A percentile compares a stretch with the other conserved stretches of the same genome.
Conservation (phyloP, 2,888 invertebrate genomes). For the Lithophane semibrunnea region DNA sequence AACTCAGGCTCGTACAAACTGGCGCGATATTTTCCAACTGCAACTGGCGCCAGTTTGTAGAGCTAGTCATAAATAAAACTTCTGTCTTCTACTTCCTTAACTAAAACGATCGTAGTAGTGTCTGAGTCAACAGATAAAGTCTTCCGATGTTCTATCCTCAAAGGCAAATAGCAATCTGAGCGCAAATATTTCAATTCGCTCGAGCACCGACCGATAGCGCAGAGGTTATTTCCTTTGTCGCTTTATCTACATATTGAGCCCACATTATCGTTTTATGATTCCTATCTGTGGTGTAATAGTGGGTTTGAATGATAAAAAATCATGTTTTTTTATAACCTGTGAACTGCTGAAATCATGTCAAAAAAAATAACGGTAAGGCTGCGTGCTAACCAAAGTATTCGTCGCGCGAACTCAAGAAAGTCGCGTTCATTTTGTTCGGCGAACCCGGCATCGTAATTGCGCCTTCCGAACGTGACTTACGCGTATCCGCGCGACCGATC, state of each 20-base stretch:
- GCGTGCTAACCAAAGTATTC: not conserved
- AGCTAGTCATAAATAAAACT: constrained; percentile 8
- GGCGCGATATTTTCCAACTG: too few relatives aligned
- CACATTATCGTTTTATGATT: constrained; percentile 45
- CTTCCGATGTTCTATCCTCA: constrained; percentile 61
- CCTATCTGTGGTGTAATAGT: constrained; percentile 19
- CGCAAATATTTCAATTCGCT: constrained; percentile 74
- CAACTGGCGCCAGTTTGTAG: too few relatives aligned
- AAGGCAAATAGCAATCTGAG: constrained; percentile 75
- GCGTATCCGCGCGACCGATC: not conserved
- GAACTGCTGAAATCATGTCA: not conserved
- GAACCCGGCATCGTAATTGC: too few relatives aligned
- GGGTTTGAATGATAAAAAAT: not conserved
- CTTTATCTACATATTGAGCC: constrained; percentile 51
- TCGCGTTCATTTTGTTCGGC: too few relatives aligned
- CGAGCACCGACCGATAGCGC: constrained; percentile 55
- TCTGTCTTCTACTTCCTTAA: not conserved
- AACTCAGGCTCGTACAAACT: too few relatives aligned
- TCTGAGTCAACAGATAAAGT: constrained; percentile 37
- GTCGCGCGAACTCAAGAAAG: not conserved
- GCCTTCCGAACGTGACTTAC: too few relatives aligned
- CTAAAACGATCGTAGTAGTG: constrained; percentile 20
- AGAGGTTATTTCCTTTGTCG: constrained; percentile 56
- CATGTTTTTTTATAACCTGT: not conserved
- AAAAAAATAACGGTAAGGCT: not conserved